Percentiles rank a stretch among this genome's conserved stretches.
Conservation (phyloP, 2,113 vertebrate genomes). For the Dicerorhinus sumatrensis region DNA sequence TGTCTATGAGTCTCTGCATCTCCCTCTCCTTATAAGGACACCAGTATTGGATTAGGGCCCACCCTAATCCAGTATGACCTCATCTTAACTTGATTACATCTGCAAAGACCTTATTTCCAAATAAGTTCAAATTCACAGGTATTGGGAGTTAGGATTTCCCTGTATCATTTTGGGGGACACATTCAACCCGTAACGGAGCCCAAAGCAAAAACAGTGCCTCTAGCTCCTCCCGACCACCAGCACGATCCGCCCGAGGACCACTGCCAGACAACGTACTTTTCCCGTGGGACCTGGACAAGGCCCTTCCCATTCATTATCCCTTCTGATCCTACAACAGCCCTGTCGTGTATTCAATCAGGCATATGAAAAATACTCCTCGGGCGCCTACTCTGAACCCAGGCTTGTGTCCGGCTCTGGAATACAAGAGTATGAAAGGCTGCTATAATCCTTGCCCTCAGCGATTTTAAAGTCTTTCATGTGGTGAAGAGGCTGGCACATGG, state of each 20-base stretch:
- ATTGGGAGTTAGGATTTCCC: background rate
- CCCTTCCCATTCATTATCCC: background rate
- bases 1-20: background rate
- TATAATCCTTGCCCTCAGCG: background rate
- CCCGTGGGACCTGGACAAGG: background rate
- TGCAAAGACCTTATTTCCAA: background rate
- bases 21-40: background rate
- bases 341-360: background rate
- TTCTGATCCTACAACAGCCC: background rate
- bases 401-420: background rate
- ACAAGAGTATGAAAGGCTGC: background rate
- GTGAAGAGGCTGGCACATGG: background rate
- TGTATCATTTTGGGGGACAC: background rate
- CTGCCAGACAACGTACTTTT: background rate
- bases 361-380: background rate
- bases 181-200: background rate
- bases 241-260: fast-evolving
- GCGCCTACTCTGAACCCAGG: background rate
- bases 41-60: background rate
- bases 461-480: background rate
- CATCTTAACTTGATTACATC: background rate
- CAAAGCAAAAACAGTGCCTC: background rate
- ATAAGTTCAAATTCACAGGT: background rate
- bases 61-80: background rate
- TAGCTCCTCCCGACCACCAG: background rate